These are phyloP conservation scores for Cybosia mesomella DNA, from an alignment of 2,888 invertebrate species.

Conservation along the genomic window DNA sequence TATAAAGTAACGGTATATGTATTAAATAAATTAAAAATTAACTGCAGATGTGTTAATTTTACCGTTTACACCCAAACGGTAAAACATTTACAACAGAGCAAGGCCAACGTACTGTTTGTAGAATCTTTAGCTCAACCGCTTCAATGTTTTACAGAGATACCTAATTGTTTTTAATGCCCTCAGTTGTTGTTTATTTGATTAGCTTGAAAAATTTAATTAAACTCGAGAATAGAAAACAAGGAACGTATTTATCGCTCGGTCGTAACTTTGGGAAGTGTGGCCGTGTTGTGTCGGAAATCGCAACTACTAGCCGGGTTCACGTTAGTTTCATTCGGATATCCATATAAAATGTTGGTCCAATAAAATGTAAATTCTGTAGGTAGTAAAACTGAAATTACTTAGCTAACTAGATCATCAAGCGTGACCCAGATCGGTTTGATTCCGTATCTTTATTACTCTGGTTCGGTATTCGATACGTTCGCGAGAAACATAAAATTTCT, in stretches of 20 bases:
- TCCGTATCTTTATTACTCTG: constrained; percentile 28
- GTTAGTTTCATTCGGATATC: constrained; percentile 9
- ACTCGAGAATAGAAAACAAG: not conserved
- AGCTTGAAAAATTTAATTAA: not conserved
- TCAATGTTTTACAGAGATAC: not conserved
- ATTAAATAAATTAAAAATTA: not conserved
- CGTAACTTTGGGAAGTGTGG: not conserved
- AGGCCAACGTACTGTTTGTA: not conserved
- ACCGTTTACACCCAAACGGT: not conserved
- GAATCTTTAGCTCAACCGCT: not conserved
- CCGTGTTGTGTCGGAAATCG: not conserved
- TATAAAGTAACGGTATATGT: not conserved
- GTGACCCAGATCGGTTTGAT: constrained; percentile 25
- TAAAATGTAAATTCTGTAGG: constrained; percentile 20
- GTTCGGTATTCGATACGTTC: constrained; percentile 26
- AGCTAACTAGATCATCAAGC: constrained; percentile 27
- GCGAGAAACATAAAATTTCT: constrained; percentile 21
- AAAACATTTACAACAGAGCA: not conserved
- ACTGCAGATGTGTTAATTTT: not conserved
- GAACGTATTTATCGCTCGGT: not conserved
- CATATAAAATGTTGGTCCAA: constrained; percentile 11
- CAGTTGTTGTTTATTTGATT: not conserved
- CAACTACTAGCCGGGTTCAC: not conserved
- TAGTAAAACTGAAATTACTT: constrained; percentile 25
- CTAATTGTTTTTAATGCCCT: not conserved